These are phyloP conservation scores for Drosophila austrosaltans DNA, from an alignment of 2,888 invertebrate genomes.

Conservation along the genomic window DNA sequence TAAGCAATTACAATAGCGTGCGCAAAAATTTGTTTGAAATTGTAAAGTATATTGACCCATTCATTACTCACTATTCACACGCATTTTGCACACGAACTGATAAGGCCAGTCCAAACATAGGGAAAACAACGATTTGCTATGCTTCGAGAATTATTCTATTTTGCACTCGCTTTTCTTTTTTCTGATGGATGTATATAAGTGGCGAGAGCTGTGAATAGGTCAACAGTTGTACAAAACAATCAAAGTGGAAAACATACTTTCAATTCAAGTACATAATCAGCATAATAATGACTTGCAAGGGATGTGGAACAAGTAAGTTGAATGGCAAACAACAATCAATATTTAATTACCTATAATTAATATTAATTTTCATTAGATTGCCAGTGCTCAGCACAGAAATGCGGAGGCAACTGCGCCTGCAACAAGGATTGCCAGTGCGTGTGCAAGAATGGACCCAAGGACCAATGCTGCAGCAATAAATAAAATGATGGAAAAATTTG, in stretches of 20 bases:
- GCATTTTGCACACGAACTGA: conserved; percentile 64
- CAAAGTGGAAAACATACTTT: conserved; percentile 16
- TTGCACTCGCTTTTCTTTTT: conserved; percentile 36
- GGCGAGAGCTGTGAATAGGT: conserved; percentile 17
- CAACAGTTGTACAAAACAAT: conserved; percentile 30
- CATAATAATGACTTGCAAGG: conserved; percentile 66
- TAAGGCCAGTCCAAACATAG: conserved; percentile 25
- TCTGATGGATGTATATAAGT: conserved; percentile 23
- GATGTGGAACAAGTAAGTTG: conserved; percentile 63
- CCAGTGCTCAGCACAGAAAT: conserved; percentile 58
- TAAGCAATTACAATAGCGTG: conserved; percentile 29
- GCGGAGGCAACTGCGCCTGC: conserved; percentile 67
- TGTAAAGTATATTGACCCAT: conserved; percentile 18
- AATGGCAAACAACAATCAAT: not conserved
- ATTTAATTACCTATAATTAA: conserved; percentile 24
- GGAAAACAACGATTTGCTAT: conserved; percentile 25
- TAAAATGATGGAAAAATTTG: conserved; percentile 33
- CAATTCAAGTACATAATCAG: conserved; percentile 9
- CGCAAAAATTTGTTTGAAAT: conserved; percentile 43
- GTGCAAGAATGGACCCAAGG: conserved; percentile 68
- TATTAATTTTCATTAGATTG: conserved; percentile 49
- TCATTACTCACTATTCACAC: conserved; percentile 29
- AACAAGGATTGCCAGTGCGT: conserved; percentile 63
- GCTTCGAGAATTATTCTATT: conserved; percentile 28
- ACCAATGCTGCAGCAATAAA: conserved; percentile 67